Evolutionary conservation across 1,140 invertebrate species (phyloP).

Genomic region (Aradophagus sp.): DNA sequence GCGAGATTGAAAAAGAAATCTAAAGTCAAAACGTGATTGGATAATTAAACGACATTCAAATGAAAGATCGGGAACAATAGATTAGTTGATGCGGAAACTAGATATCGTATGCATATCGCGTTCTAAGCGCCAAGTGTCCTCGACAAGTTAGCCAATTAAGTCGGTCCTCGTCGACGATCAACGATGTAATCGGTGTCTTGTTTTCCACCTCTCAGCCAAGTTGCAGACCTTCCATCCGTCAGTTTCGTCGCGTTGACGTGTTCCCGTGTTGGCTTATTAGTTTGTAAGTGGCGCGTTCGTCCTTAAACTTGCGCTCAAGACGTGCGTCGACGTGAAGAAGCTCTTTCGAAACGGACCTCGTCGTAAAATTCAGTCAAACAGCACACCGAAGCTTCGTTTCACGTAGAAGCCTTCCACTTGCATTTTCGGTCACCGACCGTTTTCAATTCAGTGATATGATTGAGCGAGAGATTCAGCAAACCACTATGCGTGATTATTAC

Average conservation of each 20-base stretch:
- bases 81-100: constrained; percentile 25
- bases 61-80: constrained; percentile 18
- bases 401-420: too few relatives aligned
- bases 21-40: too few relatives aligned
- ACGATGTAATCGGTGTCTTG: constrained; percentile 56
- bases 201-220: constrained; percentile 40
- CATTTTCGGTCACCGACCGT: too few relatives aligned
- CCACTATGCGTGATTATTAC: constrained; percentile 60
- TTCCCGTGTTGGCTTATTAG: constrained; percentile 55
- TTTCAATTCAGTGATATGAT: too few relatives aligned
- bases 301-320: constrained; percentile 51
- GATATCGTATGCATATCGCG: constrained; percentile 52
- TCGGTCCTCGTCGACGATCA: constrained; percentile 52
- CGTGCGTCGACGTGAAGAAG: constrained; percentile 54
- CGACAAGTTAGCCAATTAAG: constrained; percentile 59
- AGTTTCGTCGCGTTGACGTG: constrained; percentile 45
- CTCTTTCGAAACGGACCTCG: constrained; percentile 33
- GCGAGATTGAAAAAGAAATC: too few relatives aligned
- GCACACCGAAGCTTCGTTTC: too few relatives aligned
- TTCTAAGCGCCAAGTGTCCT: constrained; percentile 54
- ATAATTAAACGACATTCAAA: constrained; percentile 16
- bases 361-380: constrained; percentile 44
- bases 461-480: too few relatives aligned
- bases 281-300: constrained; percentile 54
- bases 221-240: constrained; percentile 43